phyloP scores from a whole-genome alignment of 23 tunicate genomes.

The Styela clava region DNA sequence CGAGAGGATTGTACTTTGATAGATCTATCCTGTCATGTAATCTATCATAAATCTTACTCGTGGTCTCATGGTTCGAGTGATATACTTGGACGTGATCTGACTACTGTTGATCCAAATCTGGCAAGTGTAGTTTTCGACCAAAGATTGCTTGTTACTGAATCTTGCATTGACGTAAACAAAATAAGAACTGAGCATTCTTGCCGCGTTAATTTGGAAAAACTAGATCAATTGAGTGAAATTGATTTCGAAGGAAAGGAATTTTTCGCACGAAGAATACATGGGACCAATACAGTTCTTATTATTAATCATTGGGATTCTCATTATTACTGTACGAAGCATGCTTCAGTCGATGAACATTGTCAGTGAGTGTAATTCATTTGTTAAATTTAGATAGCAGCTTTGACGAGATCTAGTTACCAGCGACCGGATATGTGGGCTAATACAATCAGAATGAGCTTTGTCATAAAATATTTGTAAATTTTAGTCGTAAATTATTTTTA shows the following conservation, averaged over 20 bases:
- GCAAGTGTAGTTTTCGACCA: not conserved
- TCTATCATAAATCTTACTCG: not conserved
- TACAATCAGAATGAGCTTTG: too few relatives aligned
- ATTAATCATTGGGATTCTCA: not conserved
- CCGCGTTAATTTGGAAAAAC: constrained; percentile 7
- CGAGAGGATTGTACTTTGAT: not conserved
- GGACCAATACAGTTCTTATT: constrained; percentile 27
- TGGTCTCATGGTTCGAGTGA: not conserved
- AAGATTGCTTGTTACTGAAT: not conserved
- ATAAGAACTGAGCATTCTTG: not conserved
- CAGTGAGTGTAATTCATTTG: not conserved
- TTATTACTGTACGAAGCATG: not conserved
- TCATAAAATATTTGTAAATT: too few relatives aligned
- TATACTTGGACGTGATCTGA: not conserved
- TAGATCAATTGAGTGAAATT: not conserved
- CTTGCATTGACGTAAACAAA: constrained; percentile 41
- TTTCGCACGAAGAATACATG: not conserved
- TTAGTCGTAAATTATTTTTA: too few relatives aligned
- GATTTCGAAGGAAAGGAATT: not conserved
- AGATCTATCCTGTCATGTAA: not conserved
- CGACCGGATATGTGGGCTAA: too few relatives aligned
- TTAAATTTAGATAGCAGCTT: not conserved
- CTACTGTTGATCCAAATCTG: not conserved
- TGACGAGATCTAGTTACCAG: not conserved
- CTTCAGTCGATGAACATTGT: not conserved